Evolutionary conservation across 2,797 vertebrate species (phyloP), one percentile per base, ranked within the genome.

Genomic region (Sparus aurata): DNA sequence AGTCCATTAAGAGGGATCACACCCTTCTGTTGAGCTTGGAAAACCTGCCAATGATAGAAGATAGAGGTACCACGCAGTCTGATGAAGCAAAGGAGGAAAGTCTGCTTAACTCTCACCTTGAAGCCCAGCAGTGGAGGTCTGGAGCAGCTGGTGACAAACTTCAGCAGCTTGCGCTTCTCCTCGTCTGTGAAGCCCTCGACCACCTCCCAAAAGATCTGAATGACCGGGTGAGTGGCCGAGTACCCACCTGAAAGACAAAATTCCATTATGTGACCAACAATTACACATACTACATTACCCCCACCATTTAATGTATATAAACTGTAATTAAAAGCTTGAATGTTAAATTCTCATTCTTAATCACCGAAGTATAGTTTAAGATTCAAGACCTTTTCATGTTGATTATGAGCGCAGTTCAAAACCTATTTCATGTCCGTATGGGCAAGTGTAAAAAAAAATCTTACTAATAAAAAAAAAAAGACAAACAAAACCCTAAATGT

Each of bases 141-240:
- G 75, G 98, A 99, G 90, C 98, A 99, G 92, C 98, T 99, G 1
- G 98, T 99, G 58, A 99, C 98, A 72, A 99, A 99, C 93, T 96
- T 98, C 49, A 99, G 95, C 80, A 99, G 93, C 76, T 99, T 98
- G 80, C 98, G 96, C 85, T 99, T 99, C 84, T 99, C 98, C 47
- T 98, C 98, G 25, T 99, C 97, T 2, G 97, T 97, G 94, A 99
- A 99, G 46, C 96, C 95, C 86, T 99, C 98, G 1, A 99, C 98
- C 41, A 99, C 98, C 75, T 97, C 97, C 98, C 98, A 99, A 87
- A 99, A 99, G 87, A 92, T 97, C 90, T 95, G 95, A 85, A 99
- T 99, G 69, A 99, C 98, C 0, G 97, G 96, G 84, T 99, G 98
- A 74, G 95, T 98, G n/a, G 96, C 96, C 4, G 98, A 91, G 85